phyloP scores from a whole-genome alignment of 2,797 vertebrate genomes.

The Sebastes aleutianus region DNA sequence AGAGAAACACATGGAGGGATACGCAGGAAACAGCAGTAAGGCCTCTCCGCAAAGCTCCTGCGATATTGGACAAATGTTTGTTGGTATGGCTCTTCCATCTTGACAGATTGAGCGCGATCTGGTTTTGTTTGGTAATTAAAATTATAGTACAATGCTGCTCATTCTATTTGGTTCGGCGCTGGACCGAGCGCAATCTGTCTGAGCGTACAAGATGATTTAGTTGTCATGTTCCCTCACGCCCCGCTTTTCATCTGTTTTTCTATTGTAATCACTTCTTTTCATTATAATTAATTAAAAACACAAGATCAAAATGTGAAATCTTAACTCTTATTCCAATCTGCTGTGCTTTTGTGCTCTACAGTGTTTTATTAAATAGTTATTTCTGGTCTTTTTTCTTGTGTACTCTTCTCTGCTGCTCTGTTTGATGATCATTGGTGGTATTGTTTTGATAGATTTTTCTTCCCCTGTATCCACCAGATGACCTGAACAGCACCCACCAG shows the following conservation, averaged over 20 bases:
- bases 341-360: neutral
- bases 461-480: constrained; percentile 81
- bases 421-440: neutral
- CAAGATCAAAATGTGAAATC: neutral
- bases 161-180: constrained; percentile 59
- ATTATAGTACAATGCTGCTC: constrained; percentile 67
- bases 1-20: constrained; percentile 81
- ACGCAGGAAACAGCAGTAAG: constrained; percentile 78
- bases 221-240: constrained; percentile 54
- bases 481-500: constrained; percentile 94
- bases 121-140: constrained; percentile 81
- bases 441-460: constrained; percentile 19
- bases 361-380: neutral
- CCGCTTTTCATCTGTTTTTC: constrained; percentile 63
- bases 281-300: constrained; percentile 30
- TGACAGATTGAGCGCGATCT: constrained; percentile 76
- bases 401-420: neutral
- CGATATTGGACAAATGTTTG: constrained; percentile 83
- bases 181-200: constrained; percentile 67
- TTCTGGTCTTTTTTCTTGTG: neutral
- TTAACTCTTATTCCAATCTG: neutral
- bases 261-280: constrained; percentile 38
- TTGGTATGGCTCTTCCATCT: constrained; percentile 73
- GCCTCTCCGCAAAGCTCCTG: constrained; percentile 71
- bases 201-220: constrained; percentile 60